Evolutionary conservation across 2,888 invertebrate species (phyloP).

Genomic region (Nemurella pictetii): DNA sequence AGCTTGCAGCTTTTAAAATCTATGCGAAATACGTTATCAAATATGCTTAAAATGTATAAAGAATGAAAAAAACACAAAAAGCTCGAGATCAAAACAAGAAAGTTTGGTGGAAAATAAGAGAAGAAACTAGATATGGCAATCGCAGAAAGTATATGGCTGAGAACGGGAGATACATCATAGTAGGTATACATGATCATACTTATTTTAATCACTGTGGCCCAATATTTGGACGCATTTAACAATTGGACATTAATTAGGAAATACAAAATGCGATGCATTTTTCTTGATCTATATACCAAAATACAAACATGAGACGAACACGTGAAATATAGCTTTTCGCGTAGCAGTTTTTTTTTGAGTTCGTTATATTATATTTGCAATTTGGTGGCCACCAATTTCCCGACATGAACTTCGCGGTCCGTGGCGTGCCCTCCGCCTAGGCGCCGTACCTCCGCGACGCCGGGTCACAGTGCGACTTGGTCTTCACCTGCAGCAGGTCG

Average conservation of each 20-base stretch:
- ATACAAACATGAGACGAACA: not conserved
- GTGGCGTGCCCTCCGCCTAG: not conserved
- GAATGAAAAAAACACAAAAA: not conserved
- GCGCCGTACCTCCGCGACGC: not conserved
- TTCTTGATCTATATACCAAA: not conserved
- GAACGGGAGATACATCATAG: not conserved
- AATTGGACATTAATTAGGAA: not conserved
- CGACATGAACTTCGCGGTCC: no score
- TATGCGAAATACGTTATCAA: not conserved
- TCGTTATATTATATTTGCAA: not conserved
- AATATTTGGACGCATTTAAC: not conserved
- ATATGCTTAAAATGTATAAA: not conserved
- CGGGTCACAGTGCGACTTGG: constrained; percentile 50
- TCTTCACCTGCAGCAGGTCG: constrained; percentile 57
- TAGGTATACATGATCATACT: not conserved
- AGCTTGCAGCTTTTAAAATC: not conserved
- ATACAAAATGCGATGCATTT: not conserved
- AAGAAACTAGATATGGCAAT: not conserved
- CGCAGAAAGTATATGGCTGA: not conserved
- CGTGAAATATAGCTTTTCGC: not conserved
- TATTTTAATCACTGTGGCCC: not conserved
- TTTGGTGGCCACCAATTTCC: not conserved
- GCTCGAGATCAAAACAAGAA: not conserved
- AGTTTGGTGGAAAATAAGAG: not conserved
- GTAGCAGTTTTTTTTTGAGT: not conserved